phyloP scores from a whole-genome alignment of 2,888 invertebrate species.

The Caenorhabditis panamensis region DNA sequence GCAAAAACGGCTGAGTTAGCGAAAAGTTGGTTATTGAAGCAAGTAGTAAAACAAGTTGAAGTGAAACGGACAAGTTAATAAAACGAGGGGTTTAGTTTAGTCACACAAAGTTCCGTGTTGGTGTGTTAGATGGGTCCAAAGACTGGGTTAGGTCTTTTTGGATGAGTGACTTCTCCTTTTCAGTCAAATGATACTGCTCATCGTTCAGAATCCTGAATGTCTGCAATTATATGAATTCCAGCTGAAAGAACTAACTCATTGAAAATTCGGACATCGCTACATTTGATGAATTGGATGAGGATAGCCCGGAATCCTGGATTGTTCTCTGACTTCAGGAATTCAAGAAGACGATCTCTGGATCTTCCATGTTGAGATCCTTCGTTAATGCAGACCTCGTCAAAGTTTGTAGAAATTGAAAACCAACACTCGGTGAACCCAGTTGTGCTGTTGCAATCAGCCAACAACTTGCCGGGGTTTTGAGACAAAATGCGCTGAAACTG shows the following conservation, averaged over 20 bases:
- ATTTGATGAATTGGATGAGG: background rate
- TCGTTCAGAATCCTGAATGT: constrained; percentile 3
- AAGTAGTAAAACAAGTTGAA: too few relatives aligned
- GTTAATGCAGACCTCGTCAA: background rate
- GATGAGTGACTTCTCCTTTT: background rate
- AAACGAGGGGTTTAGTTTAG: too few relatives aligned
- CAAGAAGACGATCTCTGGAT: background rate
- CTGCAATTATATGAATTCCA: background rate
- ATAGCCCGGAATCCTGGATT: background rate
- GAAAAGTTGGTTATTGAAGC: background rate
- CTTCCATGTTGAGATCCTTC: background rate
- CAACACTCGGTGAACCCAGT: too few relatives aligned
- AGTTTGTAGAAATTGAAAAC: too few relatives aligned
- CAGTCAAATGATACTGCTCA: constrained; percentile 1
- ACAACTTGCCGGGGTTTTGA: too few relatives aligned
- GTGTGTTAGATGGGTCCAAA: too few relatives aligned
- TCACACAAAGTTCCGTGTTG: too few relatives aligned
- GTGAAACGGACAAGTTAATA: too few relatives aligned
- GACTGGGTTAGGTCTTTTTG: too few relatives aligned
- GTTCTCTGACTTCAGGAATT: background rate
- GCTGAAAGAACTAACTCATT: background rate
- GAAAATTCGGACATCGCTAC: background rate
- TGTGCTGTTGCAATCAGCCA: too few relatives aligned
- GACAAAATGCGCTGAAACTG: too few relatives aligned
- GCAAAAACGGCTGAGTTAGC: background rate